phyloP scores from a whole-genome alignment of 2,797 vertebrate species.

The Phoebastria nigripes region DNA sequence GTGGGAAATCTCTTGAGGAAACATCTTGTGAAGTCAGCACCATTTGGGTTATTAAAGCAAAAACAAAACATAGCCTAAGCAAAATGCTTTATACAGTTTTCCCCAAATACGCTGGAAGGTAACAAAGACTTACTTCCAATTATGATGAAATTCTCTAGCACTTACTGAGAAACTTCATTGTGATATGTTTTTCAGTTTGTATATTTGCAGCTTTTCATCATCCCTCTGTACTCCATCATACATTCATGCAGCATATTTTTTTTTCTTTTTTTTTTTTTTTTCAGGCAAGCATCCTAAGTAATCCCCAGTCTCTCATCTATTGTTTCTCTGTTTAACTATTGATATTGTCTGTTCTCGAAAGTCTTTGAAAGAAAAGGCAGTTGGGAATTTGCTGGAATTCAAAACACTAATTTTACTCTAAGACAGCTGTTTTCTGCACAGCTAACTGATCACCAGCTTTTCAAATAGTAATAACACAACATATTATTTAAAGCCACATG shows the following conservation, averaged over 20 bases:
- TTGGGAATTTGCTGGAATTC: neutral
- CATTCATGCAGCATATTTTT: neutral
- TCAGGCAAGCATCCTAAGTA: neutral
- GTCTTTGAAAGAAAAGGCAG: neutral
- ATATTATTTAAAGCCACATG: neutral
- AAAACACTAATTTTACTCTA: neutral
- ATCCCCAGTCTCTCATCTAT: neutral
- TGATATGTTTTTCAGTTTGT: neutral
- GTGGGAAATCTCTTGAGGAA: neutral
- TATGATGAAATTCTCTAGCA: neutral
- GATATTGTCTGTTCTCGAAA: neutral
- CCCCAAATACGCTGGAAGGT: neutral
- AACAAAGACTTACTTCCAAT: neutral
- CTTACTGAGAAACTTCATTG: neutral
- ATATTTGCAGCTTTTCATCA: neutral
- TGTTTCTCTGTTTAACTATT: neutral
- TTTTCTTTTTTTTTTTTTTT: neutral
- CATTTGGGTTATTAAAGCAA: neutral
- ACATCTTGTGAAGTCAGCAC: neutral
- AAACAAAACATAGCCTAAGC: neutral
- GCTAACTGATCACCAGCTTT: neutral
- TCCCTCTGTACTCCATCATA: neutral
- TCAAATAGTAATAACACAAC: neutral
- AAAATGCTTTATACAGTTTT: neutral
- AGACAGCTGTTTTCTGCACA: neutral